Base-by-base conservation (phyloP, 2,113 vertebrate species). In the Pterocles burchelli region DNA sequence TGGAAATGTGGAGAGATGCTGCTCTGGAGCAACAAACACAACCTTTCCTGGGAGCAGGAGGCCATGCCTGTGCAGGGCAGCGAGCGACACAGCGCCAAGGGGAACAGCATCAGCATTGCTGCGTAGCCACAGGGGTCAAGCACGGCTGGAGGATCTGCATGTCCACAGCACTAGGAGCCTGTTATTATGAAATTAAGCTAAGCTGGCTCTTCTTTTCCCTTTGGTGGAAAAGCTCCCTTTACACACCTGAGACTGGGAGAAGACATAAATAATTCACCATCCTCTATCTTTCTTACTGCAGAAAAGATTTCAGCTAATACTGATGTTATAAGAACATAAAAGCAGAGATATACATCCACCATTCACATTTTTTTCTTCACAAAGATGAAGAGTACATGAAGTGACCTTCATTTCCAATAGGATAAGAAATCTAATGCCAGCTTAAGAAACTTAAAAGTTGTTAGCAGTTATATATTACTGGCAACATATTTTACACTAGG, bases 401-500 rank as follows among this genome's bases (percentile, higher is more conserved):
- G 72, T 92, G 91, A 68, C 63, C 73, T 76, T 82, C 85, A 45
- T 90, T 73, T 96, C 43, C 92, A 95, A 94, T 95, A 90, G 93
- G 93, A 96, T 82, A 93, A 88, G 83, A 95, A 93, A 89, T 82
- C 89, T 73, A 96, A 77, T 93, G 89, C 89, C 94, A 67, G 88
- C 38, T 96, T 95, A 86, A 90, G 92, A 94, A 96, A 96, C 91
- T 94, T 97, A 92, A 92, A 96, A 89, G 96, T 97, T 97, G 97
- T 98, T 98, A 98, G 97, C 96, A 85, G 73, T 97, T 98, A 97
- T 94, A 94, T 97, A 97, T 98, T 98, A 97, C 97, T 93, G 93
- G 97, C 91, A 97, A 97, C 96, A 88, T 98, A 97, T 98, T 98
- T 98, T 97, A 97, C 90, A 97, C 88, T 85, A 93, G 87, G 97